Evolutionary conservation across 1,140 invertebrate species (phyloP).

Genomic region (Caenorhabditis elegans): WBcel235 BX284606.5:6460001-6460500

Average conservation of each 20-base stretch:
- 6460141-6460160: conserved; percentile 76
- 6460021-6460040: conserved; percentile 83
- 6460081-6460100: too few species aligned
- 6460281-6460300: background rate
- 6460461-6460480: background rate
- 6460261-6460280: background rate
- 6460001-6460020: conserved; percentile 81
- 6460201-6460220: too few species aligned
- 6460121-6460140: conserved; percentile 71
- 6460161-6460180: conserved; percentile 65
- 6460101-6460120: conserved; percentile 71
- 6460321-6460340: background rate
- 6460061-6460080: conserved; percentile 69
- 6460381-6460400: too few species aligned
- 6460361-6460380: too few species aligned
- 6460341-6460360: too few species aligned
- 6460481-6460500: background rate
- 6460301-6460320: background rate
- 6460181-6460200: conserved; percentile 50
- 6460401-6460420: background rate
- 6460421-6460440: background rate
- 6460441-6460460: background rate
- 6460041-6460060: conserved; percentile 78
- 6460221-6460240: too few species aligned
- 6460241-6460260: background rate